Evolutionary conservation across 2,797 vertebrate species (phyloP).

Genomic region (Artibeus jamaicensis): DNA sequence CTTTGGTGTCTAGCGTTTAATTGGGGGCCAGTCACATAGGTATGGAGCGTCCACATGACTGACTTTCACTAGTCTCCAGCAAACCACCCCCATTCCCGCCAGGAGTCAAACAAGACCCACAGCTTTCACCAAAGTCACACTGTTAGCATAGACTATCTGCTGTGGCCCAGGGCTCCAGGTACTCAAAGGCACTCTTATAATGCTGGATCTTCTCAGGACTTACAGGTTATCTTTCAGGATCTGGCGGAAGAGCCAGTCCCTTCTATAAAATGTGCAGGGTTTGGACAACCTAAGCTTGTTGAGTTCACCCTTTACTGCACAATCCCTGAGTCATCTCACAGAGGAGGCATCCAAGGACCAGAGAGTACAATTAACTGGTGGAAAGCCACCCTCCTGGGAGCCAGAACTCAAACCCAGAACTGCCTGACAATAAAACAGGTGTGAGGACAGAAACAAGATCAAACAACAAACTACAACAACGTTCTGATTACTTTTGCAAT

Average conservation of each 20-base stretch:
- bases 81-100: background rate
- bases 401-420: background rate
- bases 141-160: background rate
- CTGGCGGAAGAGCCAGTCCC: background rate
- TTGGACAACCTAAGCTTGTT: background rate
- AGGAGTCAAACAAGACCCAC: background rate
- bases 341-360: background rate
- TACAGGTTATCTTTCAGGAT: background rate
- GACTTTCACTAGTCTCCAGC: background rate
- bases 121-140: background rate
- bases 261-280: background rate
- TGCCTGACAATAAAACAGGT: background rate
- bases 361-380: background rate
- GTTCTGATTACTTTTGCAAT: background rate
- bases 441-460: background rate
- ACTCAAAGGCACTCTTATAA: background rate
- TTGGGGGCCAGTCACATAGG: background rate
- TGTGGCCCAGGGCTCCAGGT: background rate
- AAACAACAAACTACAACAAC: background rate
- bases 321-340: background rate
- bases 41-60: too few relatives aligned
- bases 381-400: background rate
- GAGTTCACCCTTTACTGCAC: background rate
- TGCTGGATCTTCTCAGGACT: background rate
- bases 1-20: background rate